These are phyloP conservation scores for Meteorus colon DNA, from an alignment of 2,888 invertebrate genomes.

Conservation along the genomic window DNA sequence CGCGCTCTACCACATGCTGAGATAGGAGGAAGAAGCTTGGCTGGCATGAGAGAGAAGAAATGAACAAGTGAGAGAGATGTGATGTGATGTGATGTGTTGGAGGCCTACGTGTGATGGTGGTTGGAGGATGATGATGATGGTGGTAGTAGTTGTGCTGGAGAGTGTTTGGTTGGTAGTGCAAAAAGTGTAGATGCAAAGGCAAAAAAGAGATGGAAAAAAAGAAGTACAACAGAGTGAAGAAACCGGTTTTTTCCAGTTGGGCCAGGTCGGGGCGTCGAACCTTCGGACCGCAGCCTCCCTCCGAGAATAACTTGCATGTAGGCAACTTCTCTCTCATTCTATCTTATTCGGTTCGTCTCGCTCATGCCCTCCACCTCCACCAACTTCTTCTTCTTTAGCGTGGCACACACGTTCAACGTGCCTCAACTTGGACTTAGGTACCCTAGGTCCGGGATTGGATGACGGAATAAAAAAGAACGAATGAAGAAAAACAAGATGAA, in stretches of 20 bases:
- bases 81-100: slow-evolving; percentile 30
- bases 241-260: slow-evolving; percentile 74
- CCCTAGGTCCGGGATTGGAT: slow-evolving; percentile 68
- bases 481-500: slow-evolving; percentile 38
- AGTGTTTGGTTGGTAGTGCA: slow-evolving; percentile 55
- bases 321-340: slow-evolving; percentile 43
- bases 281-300: slow-evolving; percentile 71
- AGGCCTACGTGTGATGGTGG: slow-evolving; percentile 11
- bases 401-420: slow-evolving; percentile 42
- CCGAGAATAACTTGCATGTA: slow-evolving; percentile 73
- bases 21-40: slow-evolving; percentile 40
- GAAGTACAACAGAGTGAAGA: slow-evolving; percentile 67
- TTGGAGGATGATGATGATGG: slow-evolving; percentile 38
- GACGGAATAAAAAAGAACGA: slow-evolving; percentile 35
- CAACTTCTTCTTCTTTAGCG: slow-evolving; percentile 29
- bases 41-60: slow-evolving; percentile 25
- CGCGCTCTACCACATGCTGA: slow-evolving; percentile 55
- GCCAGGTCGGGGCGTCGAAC: slow-evolving; percentile 74
- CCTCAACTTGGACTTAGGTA: slow-evolving; percentile 63
- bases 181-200: slow-evolving; percentile 60
- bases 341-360: slow-evolving; percentile 44
- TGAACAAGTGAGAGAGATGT: slow-evolving; percentile 38
- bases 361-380: slow-evolving; percentile 27
- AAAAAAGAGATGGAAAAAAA: slow-evolving; percentile 65
- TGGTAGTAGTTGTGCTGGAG: slow-evolving; percentile 3